Evolutionary conservation across 2,797 vertebrate species (phyloP), one percentile per base, ranked within the genome.

Genomic region (Orestias chungarensis): DNA sequence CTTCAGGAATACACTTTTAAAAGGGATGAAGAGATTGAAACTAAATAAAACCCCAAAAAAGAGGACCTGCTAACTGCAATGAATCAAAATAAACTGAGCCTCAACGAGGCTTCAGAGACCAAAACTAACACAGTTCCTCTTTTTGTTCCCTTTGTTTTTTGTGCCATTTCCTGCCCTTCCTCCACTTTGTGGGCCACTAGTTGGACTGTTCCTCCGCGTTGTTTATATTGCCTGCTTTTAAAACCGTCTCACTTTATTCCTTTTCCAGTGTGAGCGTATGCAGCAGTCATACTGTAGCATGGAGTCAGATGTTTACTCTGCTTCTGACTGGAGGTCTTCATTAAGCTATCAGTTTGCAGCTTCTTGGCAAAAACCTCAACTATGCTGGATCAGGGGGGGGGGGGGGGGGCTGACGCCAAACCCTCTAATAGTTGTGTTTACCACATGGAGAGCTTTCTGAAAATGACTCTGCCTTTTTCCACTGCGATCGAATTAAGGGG

Each of bases 181-280:
- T 42, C n/a, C 23, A 3, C 2, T 10, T 33, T 55, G 35, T 66
- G 59, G 54, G 54, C 73, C 27, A 31, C 43, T 10, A 6, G 59
- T 35, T 33, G 50, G 15, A 50, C 54, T 27, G 31, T 68, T 57
- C 59, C 14, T 27, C 61, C 75, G 80, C 89, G 87, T 82, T 92
- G 89, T 82, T 89, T 83, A 75, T 38, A 88, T 92, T 84, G 90
- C 68, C 78, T 46, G 61, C 44, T 35, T 74, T 64, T 64, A 29
- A 87, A 86, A 82, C 62, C 82, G 66, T 81, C 78, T 86, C 86
- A 85, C 43, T 77, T 7, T 62, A 5, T 70, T 67, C 42, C 47
- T 64, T 35, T 42, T 33, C 47, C 17, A 82, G 50, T 23, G 40
- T 38, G 9, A 76, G 70, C 74, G 50, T 62, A 11, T 68, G 75